phyloP scores from a whole-genome alignment of 1,140 invertebrate genomes.

The Chymomyza costata region DNA sequence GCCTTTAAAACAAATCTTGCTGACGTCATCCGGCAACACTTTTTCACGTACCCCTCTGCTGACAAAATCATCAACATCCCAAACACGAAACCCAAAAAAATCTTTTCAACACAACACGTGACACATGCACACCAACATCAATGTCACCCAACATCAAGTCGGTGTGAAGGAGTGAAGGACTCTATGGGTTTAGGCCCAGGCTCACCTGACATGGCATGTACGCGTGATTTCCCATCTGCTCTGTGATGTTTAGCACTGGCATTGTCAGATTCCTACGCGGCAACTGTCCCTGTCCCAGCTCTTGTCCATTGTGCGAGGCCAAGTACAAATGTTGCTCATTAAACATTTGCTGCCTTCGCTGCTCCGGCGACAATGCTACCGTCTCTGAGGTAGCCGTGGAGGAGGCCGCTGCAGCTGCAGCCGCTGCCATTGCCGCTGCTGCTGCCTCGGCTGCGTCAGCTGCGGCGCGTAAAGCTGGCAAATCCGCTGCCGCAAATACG shows the following conservation, averaged over 20 bases:
- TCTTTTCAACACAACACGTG: no score
- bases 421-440: conserved; percentile 24
- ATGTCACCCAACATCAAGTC: not conserved
- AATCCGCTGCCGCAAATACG: conserved; percentile 64
- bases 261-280: conserved; percentile 55
- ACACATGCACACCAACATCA: not conserved
- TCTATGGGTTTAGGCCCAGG: not conserved
- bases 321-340: conserved; percentile 65
- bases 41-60: no score
- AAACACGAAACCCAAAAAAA: no score
- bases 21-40: no score
- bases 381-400: conserved; percentile 31
- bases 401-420: conserved; percentile 30
- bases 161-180: not conserved
- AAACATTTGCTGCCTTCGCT: conserved; percentile 51
- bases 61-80: no score
- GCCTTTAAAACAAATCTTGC: no score
- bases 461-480: conserved; percentile 61
- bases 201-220: conserved; percentile 89
- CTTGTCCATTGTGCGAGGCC: conserved; percentile 41
- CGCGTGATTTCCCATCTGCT: conserved; percentile 89
- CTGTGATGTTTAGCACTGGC: conserved; percentile 83
- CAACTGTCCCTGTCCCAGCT: conserved; percentile 24
- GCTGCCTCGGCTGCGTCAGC: conserved; percentile 44
- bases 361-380: conserved; percentile 51